These are phyloP conservation scores for Ginglymostoma cirratum DNA, from an alignment of 2,113 vertebrate genomes.

Conservation along the genomic window DNA sequence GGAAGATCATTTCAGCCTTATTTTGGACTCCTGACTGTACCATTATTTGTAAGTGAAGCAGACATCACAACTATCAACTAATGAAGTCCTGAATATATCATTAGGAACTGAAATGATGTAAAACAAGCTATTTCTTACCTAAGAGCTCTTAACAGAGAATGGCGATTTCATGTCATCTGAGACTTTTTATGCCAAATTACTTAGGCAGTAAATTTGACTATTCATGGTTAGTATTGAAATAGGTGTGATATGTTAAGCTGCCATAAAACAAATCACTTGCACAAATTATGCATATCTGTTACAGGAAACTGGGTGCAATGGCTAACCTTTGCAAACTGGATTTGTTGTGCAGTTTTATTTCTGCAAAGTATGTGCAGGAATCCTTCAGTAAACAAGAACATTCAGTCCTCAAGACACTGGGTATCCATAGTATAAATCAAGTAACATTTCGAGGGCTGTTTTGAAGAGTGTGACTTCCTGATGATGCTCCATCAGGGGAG, in stretches of 20 bases:
- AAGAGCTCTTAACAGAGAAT: background rate
- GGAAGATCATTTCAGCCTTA: background rate
- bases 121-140: background rate
- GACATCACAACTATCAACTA: background rate
- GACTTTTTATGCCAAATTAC: background rate
- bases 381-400: background rate
- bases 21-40: background rate
- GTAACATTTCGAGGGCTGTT: background rate
- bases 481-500: background rate
- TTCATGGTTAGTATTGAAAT: background rate
- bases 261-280: background rate
- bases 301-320: background rate
- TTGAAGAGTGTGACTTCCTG: background rate
- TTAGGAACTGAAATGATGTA: background rate
- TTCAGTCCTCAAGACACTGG: background rate
- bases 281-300: background rate
- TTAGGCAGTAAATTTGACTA: background rate
- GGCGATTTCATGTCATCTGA: background rate
- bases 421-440: background rate
- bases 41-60: background rate
- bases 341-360: background rate
- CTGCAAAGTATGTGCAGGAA: background rate
- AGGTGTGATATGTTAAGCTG: background rate
- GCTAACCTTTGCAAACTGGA: background rate
- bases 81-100: background rate